These are phyloP conservation scores for Pelobates cultripes DNA, from an alignment of 2,797 vertebrate species.

Conservation along the genomic window DNA sequence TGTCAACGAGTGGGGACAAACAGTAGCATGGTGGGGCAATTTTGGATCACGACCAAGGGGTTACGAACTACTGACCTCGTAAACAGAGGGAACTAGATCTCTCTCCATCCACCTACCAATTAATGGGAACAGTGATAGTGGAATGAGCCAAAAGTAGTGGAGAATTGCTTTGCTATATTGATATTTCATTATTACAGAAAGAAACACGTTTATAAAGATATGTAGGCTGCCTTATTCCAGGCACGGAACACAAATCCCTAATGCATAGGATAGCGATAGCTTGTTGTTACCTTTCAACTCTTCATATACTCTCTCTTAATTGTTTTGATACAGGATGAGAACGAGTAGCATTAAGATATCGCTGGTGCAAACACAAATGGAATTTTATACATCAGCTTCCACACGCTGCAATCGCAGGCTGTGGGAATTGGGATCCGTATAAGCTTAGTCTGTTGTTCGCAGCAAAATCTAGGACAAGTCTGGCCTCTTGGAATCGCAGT, in stretches of 20 bases:
- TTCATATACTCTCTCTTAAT: conserved; percentile 7
- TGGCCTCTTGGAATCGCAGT: conserved; percentile 2
- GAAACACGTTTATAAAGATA: neutral
- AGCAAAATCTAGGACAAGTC: conserved; percentile 29
- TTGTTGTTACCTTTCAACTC: neutral
- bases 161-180: neutral
- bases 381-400: neutral
- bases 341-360: conserved; percentile 22
- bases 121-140: too few species aligned
- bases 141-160: neutral
- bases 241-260: neutral
- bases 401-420: neutral
- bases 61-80: neutral
- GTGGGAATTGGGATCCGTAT: conserved; percentile 24
- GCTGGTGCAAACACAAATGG: conserved; percentile 1
- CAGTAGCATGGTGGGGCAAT: too few species aligned
- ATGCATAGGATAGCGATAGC: neutral
- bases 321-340: neutral
- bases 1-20: too few species aligned
- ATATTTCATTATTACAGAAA: neutral
- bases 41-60: too few species aligned
- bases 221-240: neutral
- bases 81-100: neutral
- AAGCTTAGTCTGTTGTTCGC: conserved; percentile 3
- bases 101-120: neutral